Base-by-base conservation (phyloP, 2,113 vertebrate species). In the Brevimyrus niger region DNA sequence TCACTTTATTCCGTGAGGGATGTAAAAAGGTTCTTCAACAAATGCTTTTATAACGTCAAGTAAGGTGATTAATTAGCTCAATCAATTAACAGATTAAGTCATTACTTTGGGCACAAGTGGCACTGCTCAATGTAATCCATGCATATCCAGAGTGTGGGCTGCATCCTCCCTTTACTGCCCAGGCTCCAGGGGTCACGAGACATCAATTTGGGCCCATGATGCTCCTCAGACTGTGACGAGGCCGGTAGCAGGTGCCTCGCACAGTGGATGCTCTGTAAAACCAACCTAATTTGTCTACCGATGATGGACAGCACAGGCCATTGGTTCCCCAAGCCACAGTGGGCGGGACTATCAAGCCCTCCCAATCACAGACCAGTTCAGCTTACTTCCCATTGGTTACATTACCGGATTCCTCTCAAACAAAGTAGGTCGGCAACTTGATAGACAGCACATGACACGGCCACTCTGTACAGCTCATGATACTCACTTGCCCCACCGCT, bases 1-100 rank as follows among this genome's bases (percentile, higher is more conserved):
- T 89, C 88, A 89, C 88, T 82, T 87, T 86, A 87, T 87, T 87
- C 55, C 87, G 31, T 48, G 85, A 89, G 48, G 85, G 27, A 86
- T 87, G 61, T 42, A 84, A 58, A 87, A 86, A 86, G 53, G 42
- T 35, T 35, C 85, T 31, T 84, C 89, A 53, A 53, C 69, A 44
- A 87, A 87, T 61, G 87, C 83, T 48, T 87, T 87, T 90, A 27
- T 19, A 87, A 80, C 44, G 21, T 73, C 42, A 51, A 53, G 42
- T 51, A n/a, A 87, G 87, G 35, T 50, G 47, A 87, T 86, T 50
- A 65, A 73, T 87, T 89, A 90, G 27, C 85, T 65, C 55, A 51
- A 89, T 53, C 19, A 48, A 89, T 87, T 87, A 76, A 87, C 86
- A n/a, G 48, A 85, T 61, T 61, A 65, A 61, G 35, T 61, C 21